phyloP scores from a whole-genome alignment of 2,113 vertebrate genomes.

The Chloropsis hardwickii region DNA sequence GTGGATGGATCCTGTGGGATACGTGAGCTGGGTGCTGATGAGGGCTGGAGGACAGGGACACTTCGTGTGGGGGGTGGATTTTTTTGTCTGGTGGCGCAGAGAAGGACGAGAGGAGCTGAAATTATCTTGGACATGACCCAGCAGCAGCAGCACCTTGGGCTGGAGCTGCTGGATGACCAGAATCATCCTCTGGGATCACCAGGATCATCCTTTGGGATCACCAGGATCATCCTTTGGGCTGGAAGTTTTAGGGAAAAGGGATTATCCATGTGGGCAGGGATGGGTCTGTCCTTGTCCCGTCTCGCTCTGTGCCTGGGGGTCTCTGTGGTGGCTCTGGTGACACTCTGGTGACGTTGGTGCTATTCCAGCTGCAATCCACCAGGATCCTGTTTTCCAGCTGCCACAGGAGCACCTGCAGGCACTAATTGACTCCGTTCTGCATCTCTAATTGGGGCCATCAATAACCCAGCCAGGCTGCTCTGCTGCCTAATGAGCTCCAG shows the following conservation, averaged over 20 bases:
- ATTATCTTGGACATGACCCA: not conserved
- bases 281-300: accelerated
- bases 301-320: no score
- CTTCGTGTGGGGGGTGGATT: not conserved
- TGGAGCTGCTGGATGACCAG: not conserved
- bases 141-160: accelerated
- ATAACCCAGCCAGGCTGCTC: not conserved
- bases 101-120: not conserved
- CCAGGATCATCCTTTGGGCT: not conserved
- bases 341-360: not conserved
- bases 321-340: not conserved
- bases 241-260: not conserved
- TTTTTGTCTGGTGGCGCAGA: not conserved
- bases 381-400: not conserved
- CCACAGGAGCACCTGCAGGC: not conserved
- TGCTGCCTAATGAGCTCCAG: not conserved
- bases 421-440: not conserved
- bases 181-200: not conserved
- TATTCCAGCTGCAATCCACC: not conserved
- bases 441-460: not conserved
- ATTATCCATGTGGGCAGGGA: accelerated
- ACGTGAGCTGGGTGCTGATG: constrained; percentile 1
- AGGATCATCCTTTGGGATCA: not conserved
- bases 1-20: not conserved
- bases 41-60: not conserved